Conservation (phyloP, 2,113 vertebrate species). For the Ailurus styani region DNA sequence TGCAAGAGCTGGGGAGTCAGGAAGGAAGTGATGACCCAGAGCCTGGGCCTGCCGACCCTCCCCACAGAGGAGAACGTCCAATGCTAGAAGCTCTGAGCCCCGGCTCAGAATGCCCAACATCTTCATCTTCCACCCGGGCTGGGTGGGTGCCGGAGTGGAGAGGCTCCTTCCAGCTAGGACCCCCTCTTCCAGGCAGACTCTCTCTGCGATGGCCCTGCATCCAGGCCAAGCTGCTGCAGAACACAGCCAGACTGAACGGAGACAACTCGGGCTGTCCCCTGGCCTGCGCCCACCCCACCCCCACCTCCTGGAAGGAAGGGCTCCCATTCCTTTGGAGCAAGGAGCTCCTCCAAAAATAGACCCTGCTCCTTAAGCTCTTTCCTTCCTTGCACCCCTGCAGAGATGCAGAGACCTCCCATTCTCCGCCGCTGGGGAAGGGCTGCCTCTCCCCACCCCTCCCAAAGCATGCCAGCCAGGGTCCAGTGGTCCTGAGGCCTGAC, state of each 20-base stretch:
- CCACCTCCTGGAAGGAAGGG: not conserved
- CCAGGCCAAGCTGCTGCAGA: not conserved
- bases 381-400: not conserved
- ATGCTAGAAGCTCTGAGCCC: too few species aligned
- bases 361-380: not conserved
- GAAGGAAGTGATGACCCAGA: not conserved
- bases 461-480: not conserved
- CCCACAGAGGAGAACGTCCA: not conserved
- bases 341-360: slow-evolving; percentile 38
- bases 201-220: not conserved
- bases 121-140: not conserved
- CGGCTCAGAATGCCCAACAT: not conserved
- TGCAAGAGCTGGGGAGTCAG: not conserved
- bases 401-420: not conserved
- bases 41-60: not conserved
- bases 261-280: not conserved
- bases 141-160: not conserved
- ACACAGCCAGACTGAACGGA: not conserved
- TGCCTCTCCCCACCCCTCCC: not conserved
- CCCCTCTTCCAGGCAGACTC: not conserved
- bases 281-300: not conserved
- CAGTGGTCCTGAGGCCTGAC: not conserved
- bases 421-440: not conserved
- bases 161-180: fast-evolving
- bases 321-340: not conserved